Conservation (phyloP, 2,113 vertebrate species). For the Phyllostomus discolor region DNA sequence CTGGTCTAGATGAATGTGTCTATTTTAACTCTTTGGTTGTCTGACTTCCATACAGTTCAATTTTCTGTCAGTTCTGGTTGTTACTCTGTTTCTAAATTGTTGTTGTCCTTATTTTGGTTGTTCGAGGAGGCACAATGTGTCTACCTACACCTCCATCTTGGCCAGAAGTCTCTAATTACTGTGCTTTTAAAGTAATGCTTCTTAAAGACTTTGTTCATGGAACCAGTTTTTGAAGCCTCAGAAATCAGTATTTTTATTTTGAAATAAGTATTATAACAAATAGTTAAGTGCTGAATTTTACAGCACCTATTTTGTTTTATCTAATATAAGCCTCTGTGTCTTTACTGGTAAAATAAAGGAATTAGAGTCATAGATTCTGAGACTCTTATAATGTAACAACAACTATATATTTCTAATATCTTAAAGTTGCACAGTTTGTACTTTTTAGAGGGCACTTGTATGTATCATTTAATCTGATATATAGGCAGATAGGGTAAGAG, state of each 20-base stretch:
- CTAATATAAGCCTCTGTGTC: not conserved
- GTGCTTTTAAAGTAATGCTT: not conserved
- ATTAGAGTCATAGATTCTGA: not conserved
- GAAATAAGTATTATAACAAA: not conserved
- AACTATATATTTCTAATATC: not conserved
- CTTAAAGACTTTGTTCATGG: not conserved
- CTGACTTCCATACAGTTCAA: no score
- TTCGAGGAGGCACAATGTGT: no score
- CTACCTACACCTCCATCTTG: no score
- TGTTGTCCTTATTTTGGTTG: no score
- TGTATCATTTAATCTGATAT: not conserved
- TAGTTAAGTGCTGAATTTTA: not conserved
- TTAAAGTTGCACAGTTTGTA: not conserved
- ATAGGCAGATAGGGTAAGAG: not conserved
- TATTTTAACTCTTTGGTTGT: no score
- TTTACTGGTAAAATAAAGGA: constrained; percentile 17
- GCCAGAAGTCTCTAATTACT: not conserved
- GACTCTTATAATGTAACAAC: not conserved
- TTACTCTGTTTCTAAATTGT: no score
- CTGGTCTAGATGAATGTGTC: no score
- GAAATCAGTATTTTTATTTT: constrained; percentile 12
- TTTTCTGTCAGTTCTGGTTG: no score
- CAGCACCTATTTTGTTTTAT: constrained; percentile 11
- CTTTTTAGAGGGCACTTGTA: not conserved
- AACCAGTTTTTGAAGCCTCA: not conserved